A percentile compares a stretch with the other conserved stretches of the same genome.
phyloP scores from a whole-genome alignment of 2,797 vertebrate genomes.

The Karalla daura region DNA sequence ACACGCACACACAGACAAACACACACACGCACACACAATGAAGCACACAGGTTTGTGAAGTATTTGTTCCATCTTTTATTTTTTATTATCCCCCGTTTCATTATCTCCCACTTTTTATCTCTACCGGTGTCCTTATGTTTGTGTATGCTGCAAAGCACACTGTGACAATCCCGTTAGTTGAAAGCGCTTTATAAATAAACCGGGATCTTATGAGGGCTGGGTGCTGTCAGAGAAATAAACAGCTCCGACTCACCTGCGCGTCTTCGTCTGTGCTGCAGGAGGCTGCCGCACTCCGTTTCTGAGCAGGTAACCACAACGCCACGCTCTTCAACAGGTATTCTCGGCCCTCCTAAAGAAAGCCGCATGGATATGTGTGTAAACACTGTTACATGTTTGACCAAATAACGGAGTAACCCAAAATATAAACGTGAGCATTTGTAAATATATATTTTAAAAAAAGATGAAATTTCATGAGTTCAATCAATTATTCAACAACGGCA shows the following conservation, averaged over 20 bases:
- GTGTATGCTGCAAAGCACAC: conserved; percentile 35
- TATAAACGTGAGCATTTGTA: background rate
- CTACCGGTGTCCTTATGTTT: conserved; percentile 50
- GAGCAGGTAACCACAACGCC: conserved; percentile 81
- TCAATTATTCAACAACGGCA: background rate
- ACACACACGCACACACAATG: conserved; percentile 1
- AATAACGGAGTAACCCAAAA: background rate
- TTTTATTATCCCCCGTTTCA: conserved; percentile 49
- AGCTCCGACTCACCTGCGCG: conserved; percentile 70
- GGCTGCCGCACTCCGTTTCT: conserved; percentile 68
- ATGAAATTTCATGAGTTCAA: background rate
- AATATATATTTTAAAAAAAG: background rate
- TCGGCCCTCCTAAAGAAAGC: conserved; percentile 81
- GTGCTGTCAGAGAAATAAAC: conserved; percentile 34
- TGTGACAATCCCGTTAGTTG: conserved; percentile 58
- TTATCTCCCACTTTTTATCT: conserved; percentile 53
- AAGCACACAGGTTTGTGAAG: conserved; percentile 27
- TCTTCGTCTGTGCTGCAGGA: conserved; percentile 63
- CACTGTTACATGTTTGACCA: background rate
- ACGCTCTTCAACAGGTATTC: conserved; percentile 86
- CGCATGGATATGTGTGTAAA: conserved; percentile 10
- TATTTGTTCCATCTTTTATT: conserved; percentile 39
- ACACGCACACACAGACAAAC: conserved; percentile 2
- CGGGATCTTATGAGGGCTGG: conserved; percentile 34
- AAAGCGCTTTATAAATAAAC: conserved; percentile 64